Evolutionary conservation across 1,140 invertebrate genomes (phyloP).

Genomic region (Colletes gigas): DNA sequence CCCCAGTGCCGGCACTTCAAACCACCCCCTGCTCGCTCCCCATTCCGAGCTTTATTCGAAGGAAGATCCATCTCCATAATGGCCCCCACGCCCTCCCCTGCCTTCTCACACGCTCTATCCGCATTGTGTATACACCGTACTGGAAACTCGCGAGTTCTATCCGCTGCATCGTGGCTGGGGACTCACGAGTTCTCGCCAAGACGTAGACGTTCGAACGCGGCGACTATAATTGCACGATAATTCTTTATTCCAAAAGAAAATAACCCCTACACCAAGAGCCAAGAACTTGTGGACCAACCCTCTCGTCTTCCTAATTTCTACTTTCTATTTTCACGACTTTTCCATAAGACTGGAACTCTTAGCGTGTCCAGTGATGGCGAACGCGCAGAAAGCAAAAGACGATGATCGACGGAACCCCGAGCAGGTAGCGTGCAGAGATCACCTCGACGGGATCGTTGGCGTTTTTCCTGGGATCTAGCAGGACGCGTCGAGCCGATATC

Average conservation of each 20-base stretch:
- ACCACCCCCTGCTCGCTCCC: conserved; percentile 62
- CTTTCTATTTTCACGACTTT: no score
- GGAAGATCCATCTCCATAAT: conserved; percentile 80
- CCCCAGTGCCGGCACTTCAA: conserved; percentile 69
- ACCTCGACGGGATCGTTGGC: background rate
- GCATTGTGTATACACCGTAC: conserved; percentile 53
- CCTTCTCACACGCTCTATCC: conserved; percentile 69
- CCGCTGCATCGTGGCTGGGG: background rate
- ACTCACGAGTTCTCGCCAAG: background rate
- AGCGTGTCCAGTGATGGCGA: background rate
- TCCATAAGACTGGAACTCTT: no score
- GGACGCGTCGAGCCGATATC: conserved; percentile 60
- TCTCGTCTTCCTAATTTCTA: no score
- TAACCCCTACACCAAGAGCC: no score
- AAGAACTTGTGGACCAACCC: no score
- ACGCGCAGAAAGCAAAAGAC: conserved; percentile 21
- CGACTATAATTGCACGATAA: background rate
- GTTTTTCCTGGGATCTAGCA: conserved; percentile 21
- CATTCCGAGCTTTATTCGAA: conserved; percentile 75
- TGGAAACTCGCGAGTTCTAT: conserved; percentile 45
- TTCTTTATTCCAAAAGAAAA: no score
- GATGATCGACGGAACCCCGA: background rate
- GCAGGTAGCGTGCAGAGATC: conserved; percentile 18
- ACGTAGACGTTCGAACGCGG: background rate
- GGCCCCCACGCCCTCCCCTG: conserved; percentile 71